These are phyloP conservation scores for Sicus ferrugineus DNA, from an alignment of 2,888 invertebrate species.

Conservation along the genomic window DNA sequence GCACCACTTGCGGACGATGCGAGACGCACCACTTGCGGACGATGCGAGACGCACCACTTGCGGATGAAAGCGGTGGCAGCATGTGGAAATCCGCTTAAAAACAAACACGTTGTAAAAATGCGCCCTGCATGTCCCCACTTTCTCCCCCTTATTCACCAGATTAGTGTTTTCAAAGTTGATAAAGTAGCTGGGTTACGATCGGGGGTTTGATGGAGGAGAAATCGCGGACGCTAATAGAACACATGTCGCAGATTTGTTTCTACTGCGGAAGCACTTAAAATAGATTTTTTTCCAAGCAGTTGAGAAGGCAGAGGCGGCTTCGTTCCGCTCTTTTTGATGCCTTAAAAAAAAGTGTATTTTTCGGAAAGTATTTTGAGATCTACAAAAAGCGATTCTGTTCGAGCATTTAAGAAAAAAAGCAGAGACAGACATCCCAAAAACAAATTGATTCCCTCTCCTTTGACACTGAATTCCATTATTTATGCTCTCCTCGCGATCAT, in stretches of 20 bases:
- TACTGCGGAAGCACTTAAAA: constrained; percentile 54
- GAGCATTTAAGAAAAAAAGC: not conserved
- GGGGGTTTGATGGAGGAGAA: not conserved
- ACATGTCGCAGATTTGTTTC: constrained; percentile 64
- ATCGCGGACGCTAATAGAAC: constrained; percentile 44
- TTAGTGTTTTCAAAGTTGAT: constrained; percentile 33
- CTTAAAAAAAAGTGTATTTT: not conserved
- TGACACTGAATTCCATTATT: constrained; percentile 60
- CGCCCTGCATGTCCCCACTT: not conserved
- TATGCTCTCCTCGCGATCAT: constrained; percentile 49
- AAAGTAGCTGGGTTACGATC: constrained; percentile 33
- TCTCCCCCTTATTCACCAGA: not conserved
- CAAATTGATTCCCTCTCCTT: constrained; percentile 59
- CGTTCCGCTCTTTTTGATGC: not conserved
- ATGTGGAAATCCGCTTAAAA: constrained; percentile 55
- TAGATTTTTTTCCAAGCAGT: not conserved
- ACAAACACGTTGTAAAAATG: constrained; percentile 37
- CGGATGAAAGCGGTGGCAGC: constrained; percentile 33
- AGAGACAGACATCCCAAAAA: constrained; percentile 27
- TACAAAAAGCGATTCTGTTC: not conserved
- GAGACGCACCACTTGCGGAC: not conserved
- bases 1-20: not conserved
- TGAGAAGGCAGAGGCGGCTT: not conserved
- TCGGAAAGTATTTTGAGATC: not conserved
- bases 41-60: constrained; percentile 10